phyloP scores from a whole-genome alignment of 2,797 vertebrate species.

The Picus viridis region DNA sequence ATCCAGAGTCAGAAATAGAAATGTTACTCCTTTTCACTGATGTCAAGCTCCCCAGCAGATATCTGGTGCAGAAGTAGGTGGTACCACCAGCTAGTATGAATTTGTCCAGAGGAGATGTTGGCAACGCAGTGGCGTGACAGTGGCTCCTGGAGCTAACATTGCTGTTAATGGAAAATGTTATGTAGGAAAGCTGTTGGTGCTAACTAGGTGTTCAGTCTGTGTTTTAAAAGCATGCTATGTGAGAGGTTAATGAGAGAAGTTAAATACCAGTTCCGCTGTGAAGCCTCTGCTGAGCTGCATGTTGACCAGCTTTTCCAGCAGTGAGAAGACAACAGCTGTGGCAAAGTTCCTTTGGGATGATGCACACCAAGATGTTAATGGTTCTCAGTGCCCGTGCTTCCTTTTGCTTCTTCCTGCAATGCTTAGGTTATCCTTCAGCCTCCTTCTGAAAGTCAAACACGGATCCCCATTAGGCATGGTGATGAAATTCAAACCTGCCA shows the following conservation, averaged over 20 bases:
- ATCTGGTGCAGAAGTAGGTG: not conserved
- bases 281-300: not conserved
- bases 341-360: not conserved
- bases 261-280: not conserved
- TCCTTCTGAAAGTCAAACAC: not conserved
- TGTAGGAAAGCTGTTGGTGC: not conserved
- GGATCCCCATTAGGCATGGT: accelerated
- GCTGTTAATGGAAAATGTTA: not conserved
- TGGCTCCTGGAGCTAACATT: not conserved
- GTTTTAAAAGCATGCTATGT: not conserved
- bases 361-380: not conserved
- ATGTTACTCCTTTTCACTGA: not conserved
- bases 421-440: accelerated
- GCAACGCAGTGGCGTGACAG: too few species aligned
- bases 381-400: accelerated
- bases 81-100: too few species aligned
- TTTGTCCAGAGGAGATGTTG: not conserved
- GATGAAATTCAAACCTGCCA: not conserved
- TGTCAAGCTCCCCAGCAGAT: too few species aligned
- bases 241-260: accelerated
- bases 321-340: accelerated
- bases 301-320: not conserved
- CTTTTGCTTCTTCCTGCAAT: not conserved
- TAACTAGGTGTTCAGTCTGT: not conserved
- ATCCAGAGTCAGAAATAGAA: not conserved